Conservation (phyloP, 1,140 invertebrate species). For the Galleria mellonella region DNA sequence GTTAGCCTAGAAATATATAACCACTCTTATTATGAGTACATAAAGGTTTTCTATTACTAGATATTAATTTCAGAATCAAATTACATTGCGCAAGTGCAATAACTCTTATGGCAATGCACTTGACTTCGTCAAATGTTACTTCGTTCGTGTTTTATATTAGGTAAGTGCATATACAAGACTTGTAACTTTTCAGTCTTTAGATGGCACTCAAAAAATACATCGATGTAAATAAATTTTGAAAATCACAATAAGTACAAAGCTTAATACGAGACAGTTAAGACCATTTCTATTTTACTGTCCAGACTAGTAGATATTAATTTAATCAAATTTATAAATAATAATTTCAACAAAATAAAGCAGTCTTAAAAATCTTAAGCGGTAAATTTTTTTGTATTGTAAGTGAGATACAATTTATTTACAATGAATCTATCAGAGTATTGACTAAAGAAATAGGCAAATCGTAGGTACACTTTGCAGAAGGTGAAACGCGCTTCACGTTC, state of each 20-base stretch:
- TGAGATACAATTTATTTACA: no score
- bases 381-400: no score
- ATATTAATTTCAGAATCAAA: no score
- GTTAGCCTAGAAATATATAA: no score
- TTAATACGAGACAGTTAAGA: constrained; percentile 19
- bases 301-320: constrained; percentile 56
- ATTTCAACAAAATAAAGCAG: constrained; percentile 46
- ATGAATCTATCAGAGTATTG: constrained; percentile 2
- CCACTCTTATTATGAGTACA: no score
- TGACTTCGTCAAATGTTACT: no score
- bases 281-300: constrained; percentile 21
- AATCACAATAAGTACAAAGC: constrained; percentile 24
- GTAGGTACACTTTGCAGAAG: constrained; percentile 15
- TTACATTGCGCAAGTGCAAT: no score
- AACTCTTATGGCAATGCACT: no score
- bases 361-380: constrained; percentile 31
- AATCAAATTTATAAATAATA: constrained; percentile 58
- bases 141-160: not conserved
- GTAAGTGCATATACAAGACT: not conserved
- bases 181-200: not conserved
- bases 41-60: no score
- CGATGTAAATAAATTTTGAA: constrained; percentile 13
- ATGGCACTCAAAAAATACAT: constrained; percentile 36
- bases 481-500: constrained; percentile 3
- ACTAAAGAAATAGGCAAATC: constrained; percentile 30